These are phyloP conservation scores for Sabatieria punctata DNA, from an alignment of 2,888 invertebrate genomes.

Conservation along the genomic window DNA sequence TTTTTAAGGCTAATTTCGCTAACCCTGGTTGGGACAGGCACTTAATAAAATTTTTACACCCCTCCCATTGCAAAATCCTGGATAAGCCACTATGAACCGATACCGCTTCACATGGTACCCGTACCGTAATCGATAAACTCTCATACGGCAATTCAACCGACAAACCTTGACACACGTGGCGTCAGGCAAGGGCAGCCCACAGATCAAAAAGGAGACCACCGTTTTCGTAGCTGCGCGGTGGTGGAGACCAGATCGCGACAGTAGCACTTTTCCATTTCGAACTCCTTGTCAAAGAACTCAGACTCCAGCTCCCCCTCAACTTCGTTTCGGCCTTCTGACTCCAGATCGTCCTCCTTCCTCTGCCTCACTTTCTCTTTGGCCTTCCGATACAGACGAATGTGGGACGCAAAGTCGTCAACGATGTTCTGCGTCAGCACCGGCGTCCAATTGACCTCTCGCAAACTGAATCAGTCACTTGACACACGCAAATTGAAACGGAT, in stretches of 20 bases:
- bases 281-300: slow-evolving; percentile 72
- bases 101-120: too few species aligned
- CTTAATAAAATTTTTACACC: too few species aligned
- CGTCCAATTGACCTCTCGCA: slow-evolving; percentile 60
- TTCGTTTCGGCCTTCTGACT: too few species aligned
- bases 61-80: too few species aligned
- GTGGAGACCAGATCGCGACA: slow-evolving; percentile 64
- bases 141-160: too few species aligned
- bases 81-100: too few species aligned
- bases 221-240: slow-evolving; percentile 43
- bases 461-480: slow-evolving; percentile 12
- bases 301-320: slow-evolving; percentile 43
- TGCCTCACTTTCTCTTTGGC: slow-evolving; percentile 40
- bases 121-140: too few species aligned
- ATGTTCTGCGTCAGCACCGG: slow-evolving; percentile 65
- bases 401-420: slow-evolving; percentile 75
- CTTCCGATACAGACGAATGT: slow-evolving; percentile 65
- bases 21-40: too few species aligned
- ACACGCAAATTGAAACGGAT: too few species aligned
- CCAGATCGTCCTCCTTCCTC: slow-evolving; percentile 36
- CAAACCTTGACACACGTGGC: neutral
- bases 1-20: too few species aligned
- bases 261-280: slow-evolving; percentile 60
- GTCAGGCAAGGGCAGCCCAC: neutral
- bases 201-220: slow-evolving; percentile 24